Evolutionary conservation across 2,113 vertebrate species (phyloP).

Genomic region (Aplodontia rufa): DNA sequence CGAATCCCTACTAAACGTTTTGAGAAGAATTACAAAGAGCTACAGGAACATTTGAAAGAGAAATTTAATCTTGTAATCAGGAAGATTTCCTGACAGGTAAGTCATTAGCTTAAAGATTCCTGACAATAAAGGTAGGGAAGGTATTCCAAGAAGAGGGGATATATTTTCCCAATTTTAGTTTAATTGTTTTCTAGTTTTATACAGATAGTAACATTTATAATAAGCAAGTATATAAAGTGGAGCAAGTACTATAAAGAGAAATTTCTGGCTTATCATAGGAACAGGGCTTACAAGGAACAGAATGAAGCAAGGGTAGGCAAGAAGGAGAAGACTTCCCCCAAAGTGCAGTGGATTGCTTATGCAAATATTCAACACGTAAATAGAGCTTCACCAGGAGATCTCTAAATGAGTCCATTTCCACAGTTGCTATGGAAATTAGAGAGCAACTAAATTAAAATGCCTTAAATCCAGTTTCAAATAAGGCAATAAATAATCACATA

Average conservation of each 20-base stretch:
- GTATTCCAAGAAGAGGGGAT: not conserved
- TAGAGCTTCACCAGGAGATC: conserved; percentile 25
- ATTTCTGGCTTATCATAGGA: not conserved
- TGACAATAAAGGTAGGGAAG: not conserved
- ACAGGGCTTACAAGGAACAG: not conserved
- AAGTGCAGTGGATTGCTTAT: not conserved
- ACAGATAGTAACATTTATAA: not conserved
- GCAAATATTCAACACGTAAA: conserved; percentile 16
- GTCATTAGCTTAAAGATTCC: not conserved
- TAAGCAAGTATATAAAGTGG: not conserved
- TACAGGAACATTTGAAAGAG: not conserved
- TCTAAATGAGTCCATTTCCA: conserved; percentile 43
- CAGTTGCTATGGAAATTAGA: conserved; percentile 2
- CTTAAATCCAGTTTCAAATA: conserved; percentile 12
- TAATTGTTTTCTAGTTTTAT: not conserved
- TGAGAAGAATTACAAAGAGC: not conserved
- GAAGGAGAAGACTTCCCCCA: not conserved
- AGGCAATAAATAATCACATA: conserved; percentile 24
- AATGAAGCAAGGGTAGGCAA: not conserved
- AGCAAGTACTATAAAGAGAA: not conserved
- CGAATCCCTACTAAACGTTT: not conserved
- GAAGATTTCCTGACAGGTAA: not conserved
- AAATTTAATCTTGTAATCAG: not conserved
- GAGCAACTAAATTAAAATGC: not conserved
- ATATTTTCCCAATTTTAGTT: not conserved